Base-by-base conservation (phyloP, 2,797 vertebrate genomes). In the Cryptoprocta ferox region DNA sequence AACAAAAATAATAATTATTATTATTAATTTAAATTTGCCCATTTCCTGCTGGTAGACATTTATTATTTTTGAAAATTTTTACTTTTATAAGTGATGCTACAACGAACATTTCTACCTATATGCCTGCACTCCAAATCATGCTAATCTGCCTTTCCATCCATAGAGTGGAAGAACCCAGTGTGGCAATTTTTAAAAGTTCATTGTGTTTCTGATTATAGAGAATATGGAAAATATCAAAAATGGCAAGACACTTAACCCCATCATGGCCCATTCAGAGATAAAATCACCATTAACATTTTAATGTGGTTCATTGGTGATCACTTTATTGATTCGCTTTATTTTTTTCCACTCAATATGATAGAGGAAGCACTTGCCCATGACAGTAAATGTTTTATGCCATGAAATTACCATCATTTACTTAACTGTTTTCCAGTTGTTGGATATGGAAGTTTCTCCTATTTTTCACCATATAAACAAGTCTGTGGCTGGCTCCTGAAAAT, bases 161-260 rank as follows among this genome's bases (percentile, higher is more conserved):
- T 9, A 26, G 37, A 82, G 21, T 50, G 26, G 70, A 79, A 73
- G 45, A 85, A 68, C n/a, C 21, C 39, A 63, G 45, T 21, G 5
- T 48, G 35, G 48, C 21, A 89, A 59, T 95, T 80, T 79, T 61
- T 18, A 45, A 87, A 88, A 48, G 2, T 61, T 92, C n/a, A 32
- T 53, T 79, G 30, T 24, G n/a, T 73, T 87, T 89, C 37, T 93
- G 15, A 78, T 73, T 78, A 86, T 59, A 63, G 53, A 79, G 8
- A 91, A 56, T 66, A 82, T 93, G 45, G n/a, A 89, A 94, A 94
- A 78, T 66, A 59, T n/a, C 24, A 78, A 48, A 94, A 96, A 85
- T 59, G 66, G 35, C 37, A 80, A 59, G 88, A 89, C 24, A 24
- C 32, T 35, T 76, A 68, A 24, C 35, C 28, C 16, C 70, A 18